These are phyloP conservation scores for Fragum whitleyi DNA, from an alignment of 2,888 invertebrate species.

Conservation along the genomic window DNA sequence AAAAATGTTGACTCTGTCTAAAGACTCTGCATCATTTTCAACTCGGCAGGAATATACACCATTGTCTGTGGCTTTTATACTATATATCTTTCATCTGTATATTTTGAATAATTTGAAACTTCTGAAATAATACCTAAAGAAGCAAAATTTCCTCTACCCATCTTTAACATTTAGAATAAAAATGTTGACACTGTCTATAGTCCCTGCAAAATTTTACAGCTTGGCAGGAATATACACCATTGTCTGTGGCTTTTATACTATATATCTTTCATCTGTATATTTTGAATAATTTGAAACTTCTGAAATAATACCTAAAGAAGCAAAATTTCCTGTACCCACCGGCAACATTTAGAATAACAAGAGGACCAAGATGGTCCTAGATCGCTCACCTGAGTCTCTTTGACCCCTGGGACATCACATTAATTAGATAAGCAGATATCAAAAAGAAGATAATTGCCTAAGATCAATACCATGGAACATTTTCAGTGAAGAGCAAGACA, in stretches of 20 bases:
- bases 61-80: constrained; percentile 87
- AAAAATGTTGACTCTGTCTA: constrained; percentile 87
- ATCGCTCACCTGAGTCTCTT: too few species aligned
- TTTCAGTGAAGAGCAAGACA: too few species aligned
- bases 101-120: constrained; percentile 78
- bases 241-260: constrained; percentile 87
- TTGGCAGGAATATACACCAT: constrained; percentile 91
- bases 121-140: too few species aligned
- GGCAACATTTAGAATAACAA: constrained; percentile 86
- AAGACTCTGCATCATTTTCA: constrained; percentile 89
- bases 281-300: constrained; percentile 78
- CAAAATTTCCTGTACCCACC: constrained; percentile 87
- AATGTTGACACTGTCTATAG: constrained; percentile 86
- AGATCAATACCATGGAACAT: too few species aligned
- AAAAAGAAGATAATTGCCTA: too few species aligned
- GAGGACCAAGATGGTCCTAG: too few species aligned
- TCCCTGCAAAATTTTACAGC: constrained; percentile 90
- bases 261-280: constrained; percentile 87
- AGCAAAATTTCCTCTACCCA: too few species aligned
- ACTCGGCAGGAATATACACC: constrained; percentile 91
- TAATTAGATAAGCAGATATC: too few species aligned
- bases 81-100: constrained; percentile 87
- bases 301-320: constrained; percentile 70
- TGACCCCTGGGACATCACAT: too few species aligned
- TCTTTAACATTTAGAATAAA: constrained; percentile 87